These are phyloP conservation scores for Asbolus verrucosus DNA, from an alignment of 1,140 invertebrate species.

Conservation along the genomic window DNA sequence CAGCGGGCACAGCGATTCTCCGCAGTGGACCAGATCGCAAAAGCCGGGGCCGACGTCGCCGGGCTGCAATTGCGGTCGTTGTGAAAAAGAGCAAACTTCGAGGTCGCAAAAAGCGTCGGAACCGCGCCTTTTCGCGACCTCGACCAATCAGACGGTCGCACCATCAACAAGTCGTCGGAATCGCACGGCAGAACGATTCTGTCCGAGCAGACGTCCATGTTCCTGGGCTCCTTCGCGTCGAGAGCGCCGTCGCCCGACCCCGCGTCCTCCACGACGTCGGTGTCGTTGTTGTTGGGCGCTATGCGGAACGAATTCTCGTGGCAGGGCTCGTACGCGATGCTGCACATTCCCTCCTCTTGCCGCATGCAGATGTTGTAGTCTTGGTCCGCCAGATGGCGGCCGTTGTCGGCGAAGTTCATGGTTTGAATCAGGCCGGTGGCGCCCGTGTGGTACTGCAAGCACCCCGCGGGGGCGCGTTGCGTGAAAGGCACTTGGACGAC, in stretches of 20 bases:
- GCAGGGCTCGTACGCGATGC: slow-evolving; percentile 81
- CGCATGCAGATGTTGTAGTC: slow-evolving; percentile 83
- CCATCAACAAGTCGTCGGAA: slow-evolving; percentile 83
- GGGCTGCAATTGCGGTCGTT: slow-evolving; percentile 66
- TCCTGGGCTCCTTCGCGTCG: slow-evolving; percentile 40
- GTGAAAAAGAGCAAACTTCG: not conserved
- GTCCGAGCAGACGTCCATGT: slow-evolving; percentile 72
- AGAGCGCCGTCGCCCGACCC: slow-evolving; percentile 69
- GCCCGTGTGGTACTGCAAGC: slow-evolving; percentile 77
- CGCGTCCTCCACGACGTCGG: slow-evolving; percentile 58
- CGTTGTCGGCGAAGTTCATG: slow-evolving; percentile 84
- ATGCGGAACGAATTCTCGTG: slow-evolving; percentile 82
- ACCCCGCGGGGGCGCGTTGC: slow-evolving; percentile 78
- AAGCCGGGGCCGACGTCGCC: slow-evolving; percentile 69
- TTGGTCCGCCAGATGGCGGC: slow-evolving; percentile 81
- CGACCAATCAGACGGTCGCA: slow-evolving; percentile 58
- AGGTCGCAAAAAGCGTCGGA: not conserved
- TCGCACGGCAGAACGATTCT: slow-evolving; percentile 84
- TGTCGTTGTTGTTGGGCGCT: slow-evolving; percentile 66
- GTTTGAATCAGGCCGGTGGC: slow-evolving; percentile 73
- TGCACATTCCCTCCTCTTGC: slow-evolving; percentile 78
- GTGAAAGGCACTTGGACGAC: slow-evolving; percentile 76
- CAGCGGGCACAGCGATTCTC: slow-evolving; percentile 74
- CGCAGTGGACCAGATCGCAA: slow-evolving; percentile 82
- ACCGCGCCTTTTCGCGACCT: no score